A percentile compares a stretch with the other conserved stretches of the same genome.
Conservation (phyloP, 2,797 vertebrate genomes). For the Semotilus atromaculatus region DNA sequence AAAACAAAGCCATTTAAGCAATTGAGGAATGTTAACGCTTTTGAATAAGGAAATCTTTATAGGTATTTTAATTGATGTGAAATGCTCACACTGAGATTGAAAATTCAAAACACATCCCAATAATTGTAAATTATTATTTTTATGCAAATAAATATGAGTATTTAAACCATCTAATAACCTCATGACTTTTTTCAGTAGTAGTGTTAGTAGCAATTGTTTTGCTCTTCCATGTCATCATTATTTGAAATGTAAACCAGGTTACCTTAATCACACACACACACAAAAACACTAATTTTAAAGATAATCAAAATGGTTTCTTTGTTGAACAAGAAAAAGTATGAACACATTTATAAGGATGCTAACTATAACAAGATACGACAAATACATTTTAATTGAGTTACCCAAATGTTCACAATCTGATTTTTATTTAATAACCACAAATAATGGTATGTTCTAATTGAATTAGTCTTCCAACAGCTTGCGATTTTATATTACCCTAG, state of each 20-base stretch:
- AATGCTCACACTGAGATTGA: background rate
- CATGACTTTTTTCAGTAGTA: background rate
- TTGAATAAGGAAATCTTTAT: no score
- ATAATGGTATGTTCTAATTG: background rate
- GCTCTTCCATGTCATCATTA: background rate
- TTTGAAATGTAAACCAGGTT: background rate
- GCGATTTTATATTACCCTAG: background rate
- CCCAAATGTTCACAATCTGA: background rate
- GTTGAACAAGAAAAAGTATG: no score
- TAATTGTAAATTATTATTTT: background rate
- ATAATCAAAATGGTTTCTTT: background rate
- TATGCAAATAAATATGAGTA: background rate
- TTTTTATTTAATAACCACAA: slow-evolving; percentile 2
- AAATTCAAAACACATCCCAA: background rate
- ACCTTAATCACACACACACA: background rate
- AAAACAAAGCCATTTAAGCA: background rate
- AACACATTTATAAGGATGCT: background rate
- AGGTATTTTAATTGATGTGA: background rate
- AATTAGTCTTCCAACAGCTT: background rate
- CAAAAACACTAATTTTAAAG: background rate
- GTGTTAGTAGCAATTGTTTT: background rate
- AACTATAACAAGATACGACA: background rate
- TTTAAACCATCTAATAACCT: background rate
- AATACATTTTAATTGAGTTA: background rate
- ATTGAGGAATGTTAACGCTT: background rate